phyloP scores from a whole-genome alignment of 2,888 invertebrate species.

The Amphipoea oculea region DNA sequence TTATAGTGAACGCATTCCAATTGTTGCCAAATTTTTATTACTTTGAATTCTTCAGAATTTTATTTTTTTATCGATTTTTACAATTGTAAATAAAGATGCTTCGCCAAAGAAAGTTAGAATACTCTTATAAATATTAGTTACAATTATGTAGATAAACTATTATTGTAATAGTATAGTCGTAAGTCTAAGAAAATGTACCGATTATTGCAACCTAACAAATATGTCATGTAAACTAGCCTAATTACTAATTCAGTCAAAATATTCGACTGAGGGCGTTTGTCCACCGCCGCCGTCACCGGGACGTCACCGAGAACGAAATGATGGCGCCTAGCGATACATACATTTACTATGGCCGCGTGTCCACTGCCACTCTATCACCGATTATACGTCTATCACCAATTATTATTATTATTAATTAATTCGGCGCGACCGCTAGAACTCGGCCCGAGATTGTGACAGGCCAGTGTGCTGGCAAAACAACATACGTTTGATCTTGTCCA shows the following conservation, averaged over 20 bases:
- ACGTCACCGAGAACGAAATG: not conserved
- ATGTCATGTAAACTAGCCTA: slow-evolving; percentile 20
- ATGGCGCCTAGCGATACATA: not conserved
- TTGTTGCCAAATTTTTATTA: slow-evolving; percentile 60
- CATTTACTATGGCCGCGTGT: not conserved
- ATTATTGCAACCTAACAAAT: slow-evolving; percentile 35
- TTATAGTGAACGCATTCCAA: slow-evolving; percentile 58
- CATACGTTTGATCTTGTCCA: not conserved
- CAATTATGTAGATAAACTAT: slow-evolving; percentile 66
- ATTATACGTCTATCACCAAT: not conserved
- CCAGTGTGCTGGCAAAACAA: no score
- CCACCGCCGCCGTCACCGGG: not conserved
- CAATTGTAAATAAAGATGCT: slow-evolving; percentile 82
- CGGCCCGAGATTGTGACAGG: no score
- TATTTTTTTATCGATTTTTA: slow-evolving; percentile 63
- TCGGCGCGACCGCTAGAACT: no score
- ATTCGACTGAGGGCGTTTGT: not conserved
- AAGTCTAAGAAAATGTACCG: slow-evolving; percentile 62
- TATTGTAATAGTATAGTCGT: slow-evolving; percentile 52
- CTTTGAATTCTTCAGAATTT: slow-evolving; percentile 60
- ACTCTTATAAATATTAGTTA: slow-evolving; percentile 76
- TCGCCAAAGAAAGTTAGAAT: slow-evolving; percentile 84
- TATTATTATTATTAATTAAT: not conserved
- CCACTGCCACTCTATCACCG: not conserved
- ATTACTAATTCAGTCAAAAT: slow-evolving; percentile 9